phyloP scores from a whole-genome alignment of 2,113 vertebrate genomes.

The Gnathochromis pfefferi region DNA sequence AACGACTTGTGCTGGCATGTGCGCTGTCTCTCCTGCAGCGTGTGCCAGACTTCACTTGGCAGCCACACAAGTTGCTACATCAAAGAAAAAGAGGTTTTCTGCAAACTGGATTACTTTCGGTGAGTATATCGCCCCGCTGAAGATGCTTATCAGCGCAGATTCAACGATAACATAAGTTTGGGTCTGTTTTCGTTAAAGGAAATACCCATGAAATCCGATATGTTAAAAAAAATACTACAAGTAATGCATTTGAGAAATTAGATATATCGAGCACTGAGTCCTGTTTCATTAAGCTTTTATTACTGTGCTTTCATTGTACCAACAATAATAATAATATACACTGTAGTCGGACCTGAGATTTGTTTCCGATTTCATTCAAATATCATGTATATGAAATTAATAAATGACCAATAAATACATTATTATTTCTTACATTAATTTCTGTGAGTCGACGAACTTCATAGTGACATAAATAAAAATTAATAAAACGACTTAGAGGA shows the following conservation, averaged over 20 bases:
- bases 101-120: constrained; percentile 99
- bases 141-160: background rate
- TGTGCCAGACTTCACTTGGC: constrained; percentile 90
- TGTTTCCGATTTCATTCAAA: background rate
- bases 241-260: background rate
- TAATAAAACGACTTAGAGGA: background rate
- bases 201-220: accelerated
- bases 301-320: accelerated
- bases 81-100: constrained; percentile 98
- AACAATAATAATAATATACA: background rate
- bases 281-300: background rate
- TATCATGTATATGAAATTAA: background rate
- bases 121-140: constrained; percentile 41
- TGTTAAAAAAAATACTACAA: background rate
- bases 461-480: background rate
- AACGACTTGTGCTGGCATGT: constrained; percentile 98
- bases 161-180: background rate
- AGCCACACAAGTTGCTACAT: constrained; percentile 96
- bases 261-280: background rate
- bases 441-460: background rate
- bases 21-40: constrained; percentile 93
- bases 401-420: background rate
- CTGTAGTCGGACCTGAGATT: accelerated
- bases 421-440: background rate
- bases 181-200: background rate